Conservation (phyloP, 2,113 vertebrate genomes). For the Triplophysa tibetana region DNA sequence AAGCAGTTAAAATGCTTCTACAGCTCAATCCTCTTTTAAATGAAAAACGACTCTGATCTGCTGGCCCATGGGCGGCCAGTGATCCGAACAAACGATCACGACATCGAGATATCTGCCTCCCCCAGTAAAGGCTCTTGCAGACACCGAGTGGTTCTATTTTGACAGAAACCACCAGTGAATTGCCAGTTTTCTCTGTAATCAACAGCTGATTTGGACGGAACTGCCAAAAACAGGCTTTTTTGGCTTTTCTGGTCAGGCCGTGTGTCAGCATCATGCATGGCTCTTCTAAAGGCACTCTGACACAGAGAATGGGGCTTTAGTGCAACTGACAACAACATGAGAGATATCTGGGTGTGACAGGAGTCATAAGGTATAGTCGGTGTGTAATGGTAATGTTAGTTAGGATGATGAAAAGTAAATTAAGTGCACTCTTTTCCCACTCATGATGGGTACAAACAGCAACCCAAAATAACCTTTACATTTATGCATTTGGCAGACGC, state of each 20-base stretch:
- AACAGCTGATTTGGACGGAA: constrained; percentile 70
- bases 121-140: constrained; percentile 29
- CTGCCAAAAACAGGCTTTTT: constrained; percentile 67
- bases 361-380: neutral
- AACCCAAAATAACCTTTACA: neutral
- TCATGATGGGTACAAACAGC: neutral
- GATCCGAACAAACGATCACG: constrained; percentile 30
- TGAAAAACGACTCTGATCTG: constrained; percentile 19
- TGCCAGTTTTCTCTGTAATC: constrained; percentile 33
- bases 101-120: constrained; percentile 13
- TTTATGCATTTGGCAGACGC: no score
- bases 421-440: neutral
- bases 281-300: constrained; percentile 35
- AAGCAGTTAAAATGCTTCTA: constrained; percentile 18
- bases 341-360: constrained; percentile 25
- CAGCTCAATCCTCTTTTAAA: constrained; percentile 14
- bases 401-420: neutral
- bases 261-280: constrained; percentile 50
- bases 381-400: constrained; percentile 5
- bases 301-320: constrained; percentile 29
- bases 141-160: constrained; percentile 20
- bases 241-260: constrained; percentile 10
- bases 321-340: constrained; percentile 63
- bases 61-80: neutral
- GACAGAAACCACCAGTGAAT: constrained; percentile 35